Evolutionary conservation across 2,113 vertebrate genomes (phyloP), one percentile per base, ranked within the genome.

Genomic region (Chroicocephalus ridibundus): DNA sequence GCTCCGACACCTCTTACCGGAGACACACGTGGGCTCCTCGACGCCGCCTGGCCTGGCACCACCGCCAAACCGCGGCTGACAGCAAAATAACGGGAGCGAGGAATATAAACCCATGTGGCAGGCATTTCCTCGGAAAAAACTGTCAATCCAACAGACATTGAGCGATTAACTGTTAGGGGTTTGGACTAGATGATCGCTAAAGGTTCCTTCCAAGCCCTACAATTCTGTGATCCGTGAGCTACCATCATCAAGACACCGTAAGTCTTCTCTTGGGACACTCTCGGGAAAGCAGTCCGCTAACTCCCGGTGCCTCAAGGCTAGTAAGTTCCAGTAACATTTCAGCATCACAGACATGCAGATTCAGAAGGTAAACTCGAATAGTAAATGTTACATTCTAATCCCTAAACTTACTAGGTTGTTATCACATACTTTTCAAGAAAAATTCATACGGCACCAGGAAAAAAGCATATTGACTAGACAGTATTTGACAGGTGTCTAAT

Each of bases 121-220:
- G 2, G 17, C 7, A 13, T 7, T 46, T 75, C 81, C 64, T 62
- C 3, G 6, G 46, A 18, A 74, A 20, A 86, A 86, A 75, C 36
- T 57, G 15, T 16, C 70, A 75, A 75, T 26, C 14, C 19, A 57
- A 29, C 19, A 51, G 46, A 36, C 9, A 62, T 25, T 3, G 3
- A 2, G 2, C 2, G 0, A 80, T 26, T 52, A 69, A 49, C 0
- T 0, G 58, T 17, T 12, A 49, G 47, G 11, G 47, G 47, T 22
- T 49, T 49, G 21, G 47, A 49, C 47, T 29, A 54, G 52, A 27
- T 15, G 26, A 54, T 26, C 25, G 15, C 26, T 24, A 15, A 54
- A 26, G 52, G 13, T 29, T 29, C 25, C 52, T 54, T 54, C 52
- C 52, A 54, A 54, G 26, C 52, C 21, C 47, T 47, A 11, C 47